Evolutionary conservation across 2,888 invertebrate species (phyloP), one percentile per base, ranked within the genome.

Genomic region (Leistus spinibarbis): DNA sequence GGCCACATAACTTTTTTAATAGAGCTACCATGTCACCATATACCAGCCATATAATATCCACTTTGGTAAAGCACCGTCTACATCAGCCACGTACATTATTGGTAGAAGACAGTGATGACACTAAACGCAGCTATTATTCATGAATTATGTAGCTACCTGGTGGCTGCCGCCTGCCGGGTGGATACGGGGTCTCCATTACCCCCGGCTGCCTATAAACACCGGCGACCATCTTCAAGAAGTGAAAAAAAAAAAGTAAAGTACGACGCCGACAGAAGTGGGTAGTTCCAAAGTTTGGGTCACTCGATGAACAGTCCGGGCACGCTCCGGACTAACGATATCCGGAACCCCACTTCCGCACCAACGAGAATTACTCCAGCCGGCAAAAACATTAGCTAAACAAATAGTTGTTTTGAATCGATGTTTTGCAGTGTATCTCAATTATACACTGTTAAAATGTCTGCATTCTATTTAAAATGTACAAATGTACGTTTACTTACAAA

Each of bases 291-390:
- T 19, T 60, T 19, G 19, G 19, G 19, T 20, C 60, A 60, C 56
- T 60, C 16, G 13, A 17, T 60, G 60, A 19, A 22, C 19, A 73
- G 72, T 73, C 72, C 16, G 56, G 54, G 72, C 72, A 73, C 72
- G 72, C 72, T 57, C 60, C 66, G 23, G 60, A 57, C 72, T 73
- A 73, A 73, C 72, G 72, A 73, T 73, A 73, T 73, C 72, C 72
- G 72, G 72, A 71, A 66, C 66, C 64, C 19, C 27, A 65, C 64
- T 72, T 56, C 56, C 56, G 64, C 40, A 40, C 13, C n/a, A n/a
- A 13, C 13, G 4, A 13, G 56, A 73, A 73, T 66, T 73, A 73
- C 72, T 54, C 20, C 71, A 20, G 27, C 53, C n/a, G 13, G 27
- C 57, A 66, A 66, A 73, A 65, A 54, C 24, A 64, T 64, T 64